Base-by-base conservation (phyloP, 2,113 vertebrate genomes). In the Lynx canadensis region DNA sequence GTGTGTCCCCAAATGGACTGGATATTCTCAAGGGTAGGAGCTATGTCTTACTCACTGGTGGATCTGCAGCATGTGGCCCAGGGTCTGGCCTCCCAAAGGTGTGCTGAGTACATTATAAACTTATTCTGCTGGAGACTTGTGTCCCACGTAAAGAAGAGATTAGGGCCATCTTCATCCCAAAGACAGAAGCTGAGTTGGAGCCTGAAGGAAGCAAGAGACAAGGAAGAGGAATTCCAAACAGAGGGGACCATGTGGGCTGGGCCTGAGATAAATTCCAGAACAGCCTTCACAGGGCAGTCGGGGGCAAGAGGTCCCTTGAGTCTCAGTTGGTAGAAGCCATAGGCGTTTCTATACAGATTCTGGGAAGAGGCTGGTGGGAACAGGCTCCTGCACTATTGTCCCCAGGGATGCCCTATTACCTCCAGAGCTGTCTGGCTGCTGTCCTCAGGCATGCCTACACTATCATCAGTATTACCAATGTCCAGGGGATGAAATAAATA, bases 401-500 rank as follows among this genome's bases (percentile, higher is more conserved):
- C 33, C 11, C 36, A 50, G 45, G 48, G 81, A 95, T 23, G 27
- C 9, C 45, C 76, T 85, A 19, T 48, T 66, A 52, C 50, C 63
- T 73, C 52, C 1, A 8, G 33, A 93, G 23, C 48, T 45, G 33
- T 52, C 79, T 88, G 57, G 29, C 36, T 63, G 23, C 36, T 95
- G 55, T 93, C 91, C 80, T 88, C n/a, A 0, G 8, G 23, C 19
- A 33, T 0, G 19, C 19, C 27, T 0, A 18, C 45, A 8, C 10
- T 0, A 0, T 85, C 83, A 66, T 95, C 83, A 18, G 9, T 7
- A 1, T 93, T 80, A 55, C 0, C 0, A 92, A 94, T 89, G 63
- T 85, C 94, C 16, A 25, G 96, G 76, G 69, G 63, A 95, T 95
- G 66, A 94, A 83, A 95, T 95, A 97, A 98, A 97, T 96, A 98